Evolutionary conservation across 2,888 invertebrate species (phyloP), one percentile per base, ranked within the genome.

Genomic region (Eristalis intricaria): DNA sequence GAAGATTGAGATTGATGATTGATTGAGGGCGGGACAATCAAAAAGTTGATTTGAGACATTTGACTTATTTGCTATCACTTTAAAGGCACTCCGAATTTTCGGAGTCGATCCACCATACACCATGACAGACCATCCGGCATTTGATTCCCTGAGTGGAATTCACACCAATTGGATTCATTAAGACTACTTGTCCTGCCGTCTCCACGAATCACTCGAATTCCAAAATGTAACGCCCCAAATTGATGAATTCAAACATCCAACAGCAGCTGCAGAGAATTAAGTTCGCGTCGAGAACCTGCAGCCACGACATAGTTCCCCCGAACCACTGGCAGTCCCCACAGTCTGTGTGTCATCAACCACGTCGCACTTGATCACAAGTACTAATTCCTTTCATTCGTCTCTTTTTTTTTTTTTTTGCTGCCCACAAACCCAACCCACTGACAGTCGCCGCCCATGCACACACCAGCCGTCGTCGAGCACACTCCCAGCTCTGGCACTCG

Each of bases 401-500:
- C 19, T 1, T 26, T 19, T 11, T 15, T 26, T 26, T 26, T 4
- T 26, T 26, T 4, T 29, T 4, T 5, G 3, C 22, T 22, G n/a
- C 58, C 58, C 19, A 26, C 29, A 8, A 26, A 43, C 22, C 7
- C 1, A 13, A n/a, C 5, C 19, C 50, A 19, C 50, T 40, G 43
- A 5, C n/a, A 40, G 26, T n/a, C 60, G 13, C 60, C 60, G 15
- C 60, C 60, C 60, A 63, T 29, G n/a, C 40, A 10, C 61, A 63
- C 32, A 19, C 19, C n/a, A 50, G 19, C 19, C 8, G 7, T 5
- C 43, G 43, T 19, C 66, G 23, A 73, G 22, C 40, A 64, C 35
- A 61, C 66, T 35, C 60, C 60, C 60, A 66, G 64, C 23, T 68
- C 68, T 63, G 19, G 8, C 19, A 50, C 64, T 66, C 69, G 32